These are phyloP conservation scores for Fragum sueziense DNA, from an alignment of 2,888 invertebrate species.

Conservation along the genomic window DNA sequence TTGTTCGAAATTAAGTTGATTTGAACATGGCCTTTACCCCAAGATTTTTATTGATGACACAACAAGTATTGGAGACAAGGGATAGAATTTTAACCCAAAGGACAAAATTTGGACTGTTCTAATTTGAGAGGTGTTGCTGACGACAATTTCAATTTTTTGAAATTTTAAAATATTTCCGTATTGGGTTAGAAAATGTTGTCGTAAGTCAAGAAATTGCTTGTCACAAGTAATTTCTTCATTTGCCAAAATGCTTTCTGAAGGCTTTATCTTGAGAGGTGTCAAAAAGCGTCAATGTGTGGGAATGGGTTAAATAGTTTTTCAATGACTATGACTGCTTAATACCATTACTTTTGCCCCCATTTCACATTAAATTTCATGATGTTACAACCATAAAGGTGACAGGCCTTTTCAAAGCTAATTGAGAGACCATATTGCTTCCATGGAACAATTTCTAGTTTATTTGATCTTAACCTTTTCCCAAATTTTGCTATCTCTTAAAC, in stretches of 20 bases:
- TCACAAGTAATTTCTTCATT: too few species aligned
- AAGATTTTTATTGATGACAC: too few species aligned
- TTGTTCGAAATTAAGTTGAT: too few species aligned
- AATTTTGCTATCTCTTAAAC: too few species aligned
- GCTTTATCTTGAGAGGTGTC: background rate
- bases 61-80: too few species aligned
- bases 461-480: background rate
- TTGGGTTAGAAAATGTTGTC: background rate
- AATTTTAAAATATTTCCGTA: too few species aligned
- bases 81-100: too few species aligned
- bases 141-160: too few species aligned
- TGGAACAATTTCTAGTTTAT: background rate
- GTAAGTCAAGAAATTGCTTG: constrained; percentile 5
- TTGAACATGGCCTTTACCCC: too few species aligned
- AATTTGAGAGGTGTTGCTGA: too few species aligned
- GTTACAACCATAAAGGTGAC: background rate
- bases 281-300: background rate
- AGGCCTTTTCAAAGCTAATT: background rate
- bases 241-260: too few species aligned
- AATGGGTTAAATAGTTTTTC: background rate
- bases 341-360: background rate
- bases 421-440: background rate
- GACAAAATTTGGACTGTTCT: too few species aligned
- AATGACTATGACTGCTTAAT: background rate
- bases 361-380: background rate